A percentile compares a stretch with the other conserved stretches of the same genome.
Evolutionary conservation across 2,113 vertebrate species (phyloP).

Genomic region (Microcebus griseorufus): DNA sequence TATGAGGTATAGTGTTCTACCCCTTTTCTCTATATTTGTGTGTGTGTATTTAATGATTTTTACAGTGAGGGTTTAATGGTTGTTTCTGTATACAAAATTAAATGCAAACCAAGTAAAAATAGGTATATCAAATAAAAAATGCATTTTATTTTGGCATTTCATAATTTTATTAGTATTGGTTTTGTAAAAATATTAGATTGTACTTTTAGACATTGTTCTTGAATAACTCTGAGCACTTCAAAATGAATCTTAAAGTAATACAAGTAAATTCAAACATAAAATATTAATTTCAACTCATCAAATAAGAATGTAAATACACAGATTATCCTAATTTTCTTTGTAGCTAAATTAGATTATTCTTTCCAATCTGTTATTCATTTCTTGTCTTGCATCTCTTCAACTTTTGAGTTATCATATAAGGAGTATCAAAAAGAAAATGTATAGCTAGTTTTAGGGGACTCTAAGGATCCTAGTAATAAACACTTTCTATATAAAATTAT

Average conservation of each 20-base stretch:
- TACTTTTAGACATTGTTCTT: neutral
- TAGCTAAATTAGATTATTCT: neutral
- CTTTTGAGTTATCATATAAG: neutral
- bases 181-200: neutral
- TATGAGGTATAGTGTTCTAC: neutral
- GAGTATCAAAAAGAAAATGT: neutral
- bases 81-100: neutral
- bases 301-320: neutral
- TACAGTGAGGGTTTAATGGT: neutral
- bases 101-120: neutral
- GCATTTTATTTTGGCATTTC: neutral
- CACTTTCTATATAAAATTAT: slow-evolving; percentile 69
- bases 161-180: neutral
- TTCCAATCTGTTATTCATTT: neutral
- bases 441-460: slow-evolving; percentile 17
- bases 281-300: neutral
- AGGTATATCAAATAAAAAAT: neutral
- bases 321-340: neutral
- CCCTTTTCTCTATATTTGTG: neutral
- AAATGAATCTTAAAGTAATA: slow-evolving; percentile 11
- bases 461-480: slow-evolving; percentile 68
- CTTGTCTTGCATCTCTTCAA: neutral
- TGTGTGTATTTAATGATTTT: neutral
- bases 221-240: neutral
- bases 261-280: neutral